Base-by-base conservation (phyloP, 2,888 invertebrate species). In the Pachycephus smyrnensis region DNA sequence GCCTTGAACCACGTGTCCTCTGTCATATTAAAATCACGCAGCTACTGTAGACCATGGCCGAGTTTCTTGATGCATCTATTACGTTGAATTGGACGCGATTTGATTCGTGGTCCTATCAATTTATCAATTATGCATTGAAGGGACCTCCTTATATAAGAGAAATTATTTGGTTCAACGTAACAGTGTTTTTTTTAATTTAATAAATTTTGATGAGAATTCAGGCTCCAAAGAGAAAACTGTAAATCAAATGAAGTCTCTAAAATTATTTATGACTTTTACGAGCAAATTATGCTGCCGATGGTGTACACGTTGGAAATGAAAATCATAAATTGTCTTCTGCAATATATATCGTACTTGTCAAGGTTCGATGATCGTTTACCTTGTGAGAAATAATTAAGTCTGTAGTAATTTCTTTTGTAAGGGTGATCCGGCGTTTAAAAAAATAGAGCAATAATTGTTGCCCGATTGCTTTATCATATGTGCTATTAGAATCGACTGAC, bases 1-100 rank as follows among this genome's bases (percentile, higher is more conserved):
- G 81, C 73, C 33, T 55, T 55, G 23, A 2, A 55, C 55, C 55
- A 55, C 55, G 55, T 55, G 55, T 55, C 55, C 55, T 55, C 9
- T 23, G 23, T 55, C 23, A 55, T 55, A 55, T 23, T 55, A 9
- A 55, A 55, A 55, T 55, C 23, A 23, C 55, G 23, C 55, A 55
- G 55, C 55, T 23, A 23, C 23, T 23, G 23, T 55, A 55, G 55
- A 55, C 55, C 23, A 23, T 55, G 55, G 55, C 55, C 23, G 23
- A 55, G 55, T 55, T 55, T 55, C 23, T 55, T 55, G 23, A 23
- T 55, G 23, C 23, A 55, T 9, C 55, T 55, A 23, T 55, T 23
- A 23, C 23, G 9, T 55, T 1, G 9, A 55, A 23, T 55, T 9
- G 23, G 55, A 55, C 23, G 23, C 23, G 0, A 55, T 23, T 55